Evolutionary conservation across 2,113 vertebrate genomes (phyloP).

Genomic region (Pelobates fuscus): DNA sequence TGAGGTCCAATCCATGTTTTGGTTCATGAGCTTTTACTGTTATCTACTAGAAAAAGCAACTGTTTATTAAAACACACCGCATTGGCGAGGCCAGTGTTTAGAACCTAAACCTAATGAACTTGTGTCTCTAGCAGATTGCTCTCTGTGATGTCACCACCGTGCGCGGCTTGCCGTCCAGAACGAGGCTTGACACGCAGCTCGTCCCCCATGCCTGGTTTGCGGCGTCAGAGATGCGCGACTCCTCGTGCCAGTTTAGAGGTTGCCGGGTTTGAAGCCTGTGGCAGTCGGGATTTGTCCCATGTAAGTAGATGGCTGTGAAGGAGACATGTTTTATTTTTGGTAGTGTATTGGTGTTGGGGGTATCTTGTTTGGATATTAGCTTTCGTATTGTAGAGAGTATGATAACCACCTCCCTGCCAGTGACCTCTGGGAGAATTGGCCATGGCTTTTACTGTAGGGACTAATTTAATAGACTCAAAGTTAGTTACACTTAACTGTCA

Average conservation of each 20-base stretch:
- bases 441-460: neutral
- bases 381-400: neutral
- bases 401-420: neutral
- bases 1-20: no score
- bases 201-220: neutral
- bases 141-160: no score
- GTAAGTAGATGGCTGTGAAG: neutral
- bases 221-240: neutral
- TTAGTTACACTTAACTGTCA: no score
- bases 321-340: neutral
- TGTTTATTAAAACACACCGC: no score
- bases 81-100: no score
- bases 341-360: neutral
- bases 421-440: no score
- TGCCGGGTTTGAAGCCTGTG: neutral
- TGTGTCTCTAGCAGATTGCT: no score
- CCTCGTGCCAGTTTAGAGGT: neutral
- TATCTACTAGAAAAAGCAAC: no score
- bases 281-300: neutral
- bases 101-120: no score
- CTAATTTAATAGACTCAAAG: no score
- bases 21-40: no score
- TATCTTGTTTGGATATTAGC: no score
- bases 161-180: neutral
- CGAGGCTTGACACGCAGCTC: neutral